Evolutionary conservation across 2,888 invertebrate species (phyloP), one percentile per base, ranked within the genome.

Genomic region (Lissocephala sabroskyi): DNA sequence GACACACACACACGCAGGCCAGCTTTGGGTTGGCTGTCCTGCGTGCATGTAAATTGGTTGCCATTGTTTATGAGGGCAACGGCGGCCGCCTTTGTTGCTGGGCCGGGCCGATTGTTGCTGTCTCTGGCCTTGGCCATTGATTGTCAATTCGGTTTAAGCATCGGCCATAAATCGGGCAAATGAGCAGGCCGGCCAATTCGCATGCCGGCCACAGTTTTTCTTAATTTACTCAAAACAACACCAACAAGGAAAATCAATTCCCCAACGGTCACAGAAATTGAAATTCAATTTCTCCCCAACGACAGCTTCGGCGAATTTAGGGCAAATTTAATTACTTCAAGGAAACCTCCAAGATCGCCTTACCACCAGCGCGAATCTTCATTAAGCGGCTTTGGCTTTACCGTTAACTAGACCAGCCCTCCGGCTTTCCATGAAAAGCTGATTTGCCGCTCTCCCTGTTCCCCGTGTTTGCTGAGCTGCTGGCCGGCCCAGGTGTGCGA

Each of bases 71-170:
- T 74, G 65, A 63, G 61, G 51, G 45, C 51, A 39, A 49, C 19
- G n/a, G n/a, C n/a, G n/a, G n/a, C 45, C 51, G 54, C 58, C 56
- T 52, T 65, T 62, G 59, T 60, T 54, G 52, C 49, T 23, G 19
- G 26, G 45, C 26, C 49, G 29, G 11, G 39, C 39, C 19, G 7
- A n/a, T n/a, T 13, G 11, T 49, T 28, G 16, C 46, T 53, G 49
- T 40, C 47, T 45, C 52, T 62, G 62, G 49, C 61, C 61, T 60
- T 54, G 68, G 54, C 68, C 57, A 65, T 68, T 65, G 68, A 73
- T 68, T 73, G 59, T 68, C 68, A 70, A 70, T 70, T 67, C 67
- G 62, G 67, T 73, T 68, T 73, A 70, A 70, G 73, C 68, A 59
- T 52, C 53, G 51, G 50, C 54, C 56, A 73, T 70, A 73, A 70